phyloP scores from a whole-genome alignment of 2,797 vertebrate species.

The Fringilla coelebs region DNA sequence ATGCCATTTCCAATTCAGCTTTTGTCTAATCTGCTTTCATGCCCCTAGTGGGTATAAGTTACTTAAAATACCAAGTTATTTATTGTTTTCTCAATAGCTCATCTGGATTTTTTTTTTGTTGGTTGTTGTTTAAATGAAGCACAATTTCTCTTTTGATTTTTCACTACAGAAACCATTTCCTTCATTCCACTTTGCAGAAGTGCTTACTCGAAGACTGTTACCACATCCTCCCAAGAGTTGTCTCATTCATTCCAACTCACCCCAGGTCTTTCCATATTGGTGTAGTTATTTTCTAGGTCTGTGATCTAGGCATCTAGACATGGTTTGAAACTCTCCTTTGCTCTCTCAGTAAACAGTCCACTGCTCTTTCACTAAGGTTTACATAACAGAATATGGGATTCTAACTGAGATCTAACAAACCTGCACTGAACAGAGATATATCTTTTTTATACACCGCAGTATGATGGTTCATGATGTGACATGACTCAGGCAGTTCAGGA shows the following conservation, averaged over 20 bases:
- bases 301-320: not conserved
- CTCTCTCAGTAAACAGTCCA: not conserved
- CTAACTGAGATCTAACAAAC: not conserved
- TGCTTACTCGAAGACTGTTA: not conserved
- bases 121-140: not conserved
- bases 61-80: not conserved
- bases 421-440: not conserved
- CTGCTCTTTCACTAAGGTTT: not conserved
- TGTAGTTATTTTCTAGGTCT: not conserved
- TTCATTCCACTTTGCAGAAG: not conserved
- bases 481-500: not conserved
- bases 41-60: not conserved
- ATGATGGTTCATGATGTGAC: not conserved
- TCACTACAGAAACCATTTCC: not conserved
- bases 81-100: not conserved
- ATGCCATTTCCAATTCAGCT: not conserved
- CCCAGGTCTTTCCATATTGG: not conserved
- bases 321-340: not conserved
- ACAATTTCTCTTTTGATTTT: not conserved
- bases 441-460: not conserved
- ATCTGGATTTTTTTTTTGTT: not conserved
- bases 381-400: not conserved
- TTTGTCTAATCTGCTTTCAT: not conserved
- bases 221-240: not conserved
- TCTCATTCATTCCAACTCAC: not conserved